Base-by-base conservation (phyloP, 2,888 invertebrate species). In the Idaea aversata region DNA sequence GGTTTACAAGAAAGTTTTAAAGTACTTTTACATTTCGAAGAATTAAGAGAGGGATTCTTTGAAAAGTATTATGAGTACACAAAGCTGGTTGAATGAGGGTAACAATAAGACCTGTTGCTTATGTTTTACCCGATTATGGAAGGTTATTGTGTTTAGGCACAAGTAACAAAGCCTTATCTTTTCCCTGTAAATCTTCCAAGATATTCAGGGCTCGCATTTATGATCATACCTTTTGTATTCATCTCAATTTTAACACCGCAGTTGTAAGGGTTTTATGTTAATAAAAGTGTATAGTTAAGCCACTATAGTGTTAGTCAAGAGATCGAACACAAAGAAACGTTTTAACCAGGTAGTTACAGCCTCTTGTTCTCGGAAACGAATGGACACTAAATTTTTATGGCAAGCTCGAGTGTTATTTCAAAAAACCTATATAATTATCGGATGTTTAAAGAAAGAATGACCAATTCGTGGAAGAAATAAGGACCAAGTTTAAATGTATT, bases 331-430 rank as follows among this genome's bases (percentile, higher is more conserved):
- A 70, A 71, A 69, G 68, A 62, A 57, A 64, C 66, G 67, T 66
- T 65, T 65, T 63, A 64, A 64, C 59, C 74, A 74, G 74, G 74
- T 74, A 74, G 75, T 70, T 66, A 69, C 69, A 35, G 36, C 61
- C 66, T 64, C 68, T 70, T 67, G 58, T 72, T 75, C 75, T 72
- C 61, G 63, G 74, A 74, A 75, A 62, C n/a, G 65, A 66, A 67
- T 65, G 67, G 73, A 70, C 71, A 73, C 71, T 73, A 71, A 73
- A 74, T 71, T 72, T 76, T 76, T 75, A 76, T 71, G 69, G 69
- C 72, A 61, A 65, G 66, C 68, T 72, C 70, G 59, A 73, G 70
- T 69, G 70, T 73, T 76, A 74, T 75, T 73, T 74, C 67, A 68
- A 72, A 73, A 74, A 72, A 70, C 65, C 71, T 66, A 66, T 70